Base-by-base conservation (phyloP, 2,888 invertebrate species). In the Pyrocoelia pectoralis region DNA sequence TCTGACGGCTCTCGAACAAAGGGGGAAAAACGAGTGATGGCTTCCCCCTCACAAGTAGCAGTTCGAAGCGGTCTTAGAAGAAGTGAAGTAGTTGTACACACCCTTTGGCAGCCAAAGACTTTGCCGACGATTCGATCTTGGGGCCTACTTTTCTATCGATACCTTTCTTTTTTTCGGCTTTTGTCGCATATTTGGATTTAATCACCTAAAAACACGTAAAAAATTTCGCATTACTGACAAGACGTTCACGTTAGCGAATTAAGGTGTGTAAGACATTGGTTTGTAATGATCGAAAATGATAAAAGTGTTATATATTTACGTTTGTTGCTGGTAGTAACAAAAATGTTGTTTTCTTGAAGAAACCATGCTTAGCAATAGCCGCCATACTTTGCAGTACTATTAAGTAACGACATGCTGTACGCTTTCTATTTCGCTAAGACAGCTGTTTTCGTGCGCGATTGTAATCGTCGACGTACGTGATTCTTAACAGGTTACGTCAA, bases 81-180 rank as follows among this genome's bases (percentile, higher is more conserved):
- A 67, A 43, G 43, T 5, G 6, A 6, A 33, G 33, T 10, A 33
- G 33, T 33, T 65, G 78, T 82, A 82, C 80, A 79, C 84, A 91
- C 91, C 91, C 91, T 85, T 88, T 88, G 24, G 89, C 83, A 68
- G 89, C 87, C 73, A 90, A 80, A 50, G 90, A 89, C 78, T 88
- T 84, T 51, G 86, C 86, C 62, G 86, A 82, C 33, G 88, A 80
- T 60, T 83, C 81, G 68, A 86, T 75, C 72, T 81, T 81, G 62
- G 82, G 81, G 66, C 77, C 77, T 56, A 77, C 76, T 77, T 82
- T 78, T 75, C 76, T 77, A 73, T 80, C 80, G 70, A 78, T 76
- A 67, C 77, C 80, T 73, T 79, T 76, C 79, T 79, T 80, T 71
- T 78, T 81, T 71, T 79, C 77, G 60, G 79, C 78, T 74, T 80